Conservation (phyloP, 2,888 invertebrate species). For the Drosophila picticornis region DNA sequence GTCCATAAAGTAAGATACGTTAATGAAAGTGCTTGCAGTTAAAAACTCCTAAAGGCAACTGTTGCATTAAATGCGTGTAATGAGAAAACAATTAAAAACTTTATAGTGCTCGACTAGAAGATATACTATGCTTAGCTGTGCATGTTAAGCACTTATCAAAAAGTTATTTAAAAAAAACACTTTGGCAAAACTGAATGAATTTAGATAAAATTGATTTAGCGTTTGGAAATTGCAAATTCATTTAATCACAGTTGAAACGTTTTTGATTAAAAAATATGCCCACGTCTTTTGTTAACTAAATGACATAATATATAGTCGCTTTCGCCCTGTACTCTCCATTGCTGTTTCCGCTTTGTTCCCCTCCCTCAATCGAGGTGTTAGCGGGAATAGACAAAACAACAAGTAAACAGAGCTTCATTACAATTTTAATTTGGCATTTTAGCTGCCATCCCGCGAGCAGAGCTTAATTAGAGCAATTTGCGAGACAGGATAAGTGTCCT, state of each 20-base stretch:
- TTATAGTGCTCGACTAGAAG: not conserved
- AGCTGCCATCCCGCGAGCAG: conserved; percentile 35
- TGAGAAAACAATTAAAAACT: not conserved
- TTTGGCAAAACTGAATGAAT: conserved; percentile 8
- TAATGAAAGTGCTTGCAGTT: conserved; percentile 28
- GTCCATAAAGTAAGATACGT: conserved; percentile 39
- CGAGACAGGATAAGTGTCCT: conserved; percentile 66
- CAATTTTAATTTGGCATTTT: conserved; percentile 75
- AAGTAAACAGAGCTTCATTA: conserved; percentile 63
- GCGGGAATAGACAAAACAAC: conserved; percentile 20
- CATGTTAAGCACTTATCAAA: not conserved
- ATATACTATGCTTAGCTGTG: not conserved
- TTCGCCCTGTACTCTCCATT: not conserved
- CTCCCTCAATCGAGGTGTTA: conserved; percentile 6
- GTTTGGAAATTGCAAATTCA: conserved; percentile 5
- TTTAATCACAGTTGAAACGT: conserved; percentile 6
- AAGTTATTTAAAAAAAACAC: not conserved
- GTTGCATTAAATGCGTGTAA: not conserved
- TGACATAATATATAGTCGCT: conserved; percentile 12
- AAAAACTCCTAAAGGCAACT: not conserved
- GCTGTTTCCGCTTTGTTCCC: not conserved
- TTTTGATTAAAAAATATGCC: conserved; percentile 6
- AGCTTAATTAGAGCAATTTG: conserved; percentile 78
- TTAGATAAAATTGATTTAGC: conserved; percentile 1
- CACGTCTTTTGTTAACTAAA: conserved; percentile 27